Base-by-base conservation (phyloP, 2,888 invertebrate species). In the Heliconius charithonia region DNA sequence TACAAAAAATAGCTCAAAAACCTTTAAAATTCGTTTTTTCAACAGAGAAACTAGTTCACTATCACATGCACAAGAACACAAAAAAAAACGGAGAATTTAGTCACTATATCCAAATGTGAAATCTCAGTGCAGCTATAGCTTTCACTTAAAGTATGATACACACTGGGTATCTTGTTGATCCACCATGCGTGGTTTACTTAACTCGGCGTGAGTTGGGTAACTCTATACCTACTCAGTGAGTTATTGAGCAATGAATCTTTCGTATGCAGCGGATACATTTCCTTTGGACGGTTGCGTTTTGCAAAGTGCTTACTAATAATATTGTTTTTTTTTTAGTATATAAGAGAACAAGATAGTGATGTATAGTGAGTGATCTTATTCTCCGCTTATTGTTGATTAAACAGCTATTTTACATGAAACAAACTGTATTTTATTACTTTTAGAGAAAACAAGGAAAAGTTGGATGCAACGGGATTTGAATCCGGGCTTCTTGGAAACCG, bases 231-330 rank as follows among this genome's bases (percentile, higher is more conserved):
- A n/a, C 7, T 7, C 56, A 51, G 22, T 56, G 22, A 22, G 13
- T 12, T 29, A 66, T 69, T 69, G 25, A 1, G 59, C 32, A 72
- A 72, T 16, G 32, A 10, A 72, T 72, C 72, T 32, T 72, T 59
- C 59, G 59, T 3, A 72, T 16, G 16, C 59, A 63, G 25, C 37
- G 72, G 63, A 72, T 72, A 45, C 51, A 51, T 77, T 63, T 72
- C 65, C 45, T 76, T 69, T 37, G 45, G 32, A 63, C 32, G n/a
- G n/a, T 59, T 69, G 41, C 69, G 76, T 72, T 72, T 65, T 72
- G 45, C 25, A 25, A 29, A 70, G 71, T 56, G n/a, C 10, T n/a
- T 22, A 22, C 10, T 32, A 51, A 22, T 22, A 22, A 56, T 56
- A 29, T 71, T 12, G 22, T 37, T 66, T 37, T 32, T 65, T 22